Conservation (phyloP, 2,113 vertebrate species). For the Pedionomus torquatus region DNA sequence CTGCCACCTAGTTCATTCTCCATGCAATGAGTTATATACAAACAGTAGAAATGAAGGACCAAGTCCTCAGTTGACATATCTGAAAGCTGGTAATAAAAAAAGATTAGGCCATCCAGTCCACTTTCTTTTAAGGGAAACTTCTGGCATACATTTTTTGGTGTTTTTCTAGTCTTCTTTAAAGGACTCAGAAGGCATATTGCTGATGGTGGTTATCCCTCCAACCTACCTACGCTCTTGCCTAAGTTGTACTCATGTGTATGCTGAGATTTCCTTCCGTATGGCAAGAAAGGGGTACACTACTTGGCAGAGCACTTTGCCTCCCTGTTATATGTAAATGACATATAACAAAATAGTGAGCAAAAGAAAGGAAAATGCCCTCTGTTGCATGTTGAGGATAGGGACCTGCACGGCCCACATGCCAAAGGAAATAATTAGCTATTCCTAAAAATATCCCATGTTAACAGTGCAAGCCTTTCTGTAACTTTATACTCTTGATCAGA, state of each 20-base stretch:
- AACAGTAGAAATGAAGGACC: background rate
- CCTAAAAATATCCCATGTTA: background rate
- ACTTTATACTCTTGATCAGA: background rate
- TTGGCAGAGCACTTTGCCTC: background rate
- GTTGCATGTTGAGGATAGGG: background rate
- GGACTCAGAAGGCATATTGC: background rate
- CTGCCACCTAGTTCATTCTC: conserved; percentile 40
- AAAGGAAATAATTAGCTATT: background rate
- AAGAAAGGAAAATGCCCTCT: background rate
- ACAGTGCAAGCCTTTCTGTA: fast-evolving
- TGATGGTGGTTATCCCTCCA: background rate
- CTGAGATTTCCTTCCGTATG: background rate
- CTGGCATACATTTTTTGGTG: background rate
- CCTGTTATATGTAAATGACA: background rate
- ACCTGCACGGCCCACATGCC: background rate
- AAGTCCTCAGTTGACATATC: background rate
- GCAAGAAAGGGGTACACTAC: background rate
- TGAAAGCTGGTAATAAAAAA: background rate
- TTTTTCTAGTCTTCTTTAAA: background rate
- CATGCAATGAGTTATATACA: background rate
- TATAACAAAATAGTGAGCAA: background rate
- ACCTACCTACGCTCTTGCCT: fast-evolving
- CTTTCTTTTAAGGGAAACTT: background rate
- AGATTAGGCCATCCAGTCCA: background rate
- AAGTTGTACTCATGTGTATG: background rate